These are phyloP conservation scores for Apoda limacodes DNA, from an alignment of 2,888 invertebrate genomes.

Conservation along the genomic window DNA sequence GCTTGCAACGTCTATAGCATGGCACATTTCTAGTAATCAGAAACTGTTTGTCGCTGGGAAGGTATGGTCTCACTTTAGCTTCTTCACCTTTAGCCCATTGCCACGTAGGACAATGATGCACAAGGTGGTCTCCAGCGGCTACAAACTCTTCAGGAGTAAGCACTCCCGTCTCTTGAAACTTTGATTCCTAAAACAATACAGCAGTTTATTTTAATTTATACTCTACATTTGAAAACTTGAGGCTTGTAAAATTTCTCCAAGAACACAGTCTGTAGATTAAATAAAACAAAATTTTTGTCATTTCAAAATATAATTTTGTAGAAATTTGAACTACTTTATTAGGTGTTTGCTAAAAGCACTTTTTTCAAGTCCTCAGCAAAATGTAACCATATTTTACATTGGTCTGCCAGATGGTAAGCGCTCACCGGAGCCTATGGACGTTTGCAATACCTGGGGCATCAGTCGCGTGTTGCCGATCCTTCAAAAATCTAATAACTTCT, in stretches of 20 bases:
- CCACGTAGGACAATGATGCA: constrained; percentile 99
- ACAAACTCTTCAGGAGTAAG: constrained; percentile 99
- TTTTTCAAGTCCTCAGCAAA: too few species aligned
- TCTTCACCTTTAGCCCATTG: constrained; percentile 97
- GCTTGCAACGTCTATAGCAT: constrained; percentile 94
- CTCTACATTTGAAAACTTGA: too few species aligned
- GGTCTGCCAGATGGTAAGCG: too few species aligned
- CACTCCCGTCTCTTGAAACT: constrained; percentile 97
- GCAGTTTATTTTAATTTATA: too few species aligned
- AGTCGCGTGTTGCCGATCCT: too few species aligned
- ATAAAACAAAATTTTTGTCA: constrained; percentile 4
- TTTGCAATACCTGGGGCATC: too few species aligned
- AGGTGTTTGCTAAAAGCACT: too few species aligned
- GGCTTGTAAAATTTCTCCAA: too few species aligned
- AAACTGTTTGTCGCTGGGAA: constrained; percentile 96
- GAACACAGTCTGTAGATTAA: constrained; percentile 3
- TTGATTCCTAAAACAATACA: constrained; percentile 92
- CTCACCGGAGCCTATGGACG: too few species aligned
- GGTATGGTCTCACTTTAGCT: constrained; percentile 86
- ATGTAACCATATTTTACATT: too few species aligned
- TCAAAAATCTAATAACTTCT: too few species aligned
- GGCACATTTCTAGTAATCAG: constrained; percentile 97
- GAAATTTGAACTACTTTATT: too few species aligned
- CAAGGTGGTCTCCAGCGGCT: constrained; percentile 97
- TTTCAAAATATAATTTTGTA: constrained; percentile 6